Percentiles rank a stretch among this genome's conserved stretches.
phyloP scores from a whole-genome alignment of 1,140 invertebrate genomes.

The Mylabris phalerata region DNA sequence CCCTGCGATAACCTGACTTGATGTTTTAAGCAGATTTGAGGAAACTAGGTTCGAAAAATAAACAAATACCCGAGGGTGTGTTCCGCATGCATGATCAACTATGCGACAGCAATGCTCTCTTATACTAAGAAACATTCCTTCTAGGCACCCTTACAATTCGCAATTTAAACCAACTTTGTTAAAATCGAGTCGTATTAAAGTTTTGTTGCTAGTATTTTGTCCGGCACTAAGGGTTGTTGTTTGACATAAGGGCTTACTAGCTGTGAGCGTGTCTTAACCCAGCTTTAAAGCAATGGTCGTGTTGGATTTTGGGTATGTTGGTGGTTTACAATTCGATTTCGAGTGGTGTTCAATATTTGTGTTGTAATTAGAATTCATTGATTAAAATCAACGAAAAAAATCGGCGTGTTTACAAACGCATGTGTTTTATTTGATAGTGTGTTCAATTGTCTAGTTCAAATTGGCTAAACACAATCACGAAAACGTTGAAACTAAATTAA shows the following conservation, averaged over 20 bases:
- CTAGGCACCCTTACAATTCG: too few species aligned
- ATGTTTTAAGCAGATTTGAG: conserved; percentile 17
- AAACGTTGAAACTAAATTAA: too few species aligned
- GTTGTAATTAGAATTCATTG: too few species aligned
- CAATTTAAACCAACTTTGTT: too few species aligned
- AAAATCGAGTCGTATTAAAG: too few species aligned
- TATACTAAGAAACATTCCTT: background rate
- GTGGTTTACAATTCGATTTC: conserved; percentile 1
- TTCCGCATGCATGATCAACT: conserved; percentile 17
- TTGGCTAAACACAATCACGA: too few species aligned
- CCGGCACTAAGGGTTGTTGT: background rate
- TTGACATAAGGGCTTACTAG: conserved; percentile 6
- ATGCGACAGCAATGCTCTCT: conserved; percentile 2
- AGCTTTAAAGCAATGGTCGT: conserved; percentile 11
- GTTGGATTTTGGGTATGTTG: conserved; percentile 14
- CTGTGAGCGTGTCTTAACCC: conserved; percentile 11
- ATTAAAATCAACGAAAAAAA: too few species aligned
- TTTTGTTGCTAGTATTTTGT: too few species aligned
- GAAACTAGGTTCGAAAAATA: conserved; percentile 15
- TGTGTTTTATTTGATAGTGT: too few species aligned
- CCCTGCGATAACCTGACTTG: conserved; percentile 6
- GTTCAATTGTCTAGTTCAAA: too few species aligned
- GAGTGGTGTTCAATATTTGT: too few species aligned
- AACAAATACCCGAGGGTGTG: conserved; percentile 12
- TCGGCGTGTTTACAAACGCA: too few species aligned